Base-by-base conservation (phyloP, 2,113 vertebrate genomes). In the Calypte anna region DNA sequence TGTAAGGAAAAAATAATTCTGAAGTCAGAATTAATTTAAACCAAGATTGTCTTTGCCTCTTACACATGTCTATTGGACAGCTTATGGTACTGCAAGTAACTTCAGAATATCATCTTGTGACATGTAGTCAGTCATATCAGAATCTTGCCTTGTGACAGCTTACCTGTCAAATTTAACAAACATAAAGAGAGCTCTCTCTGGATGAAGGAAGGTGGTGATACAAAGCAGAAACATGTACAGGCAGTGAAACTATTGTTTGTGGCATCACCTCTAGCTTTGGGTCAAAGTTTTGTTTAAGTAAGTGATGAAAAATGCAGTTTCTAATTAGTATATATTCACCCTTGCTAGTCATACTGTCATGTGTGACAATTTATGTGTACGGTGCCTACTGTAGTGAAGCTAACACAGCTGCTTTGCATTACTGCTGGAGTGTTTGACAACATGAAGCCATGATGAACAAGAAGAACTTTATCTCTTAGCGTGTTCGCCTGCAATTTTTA, bases 281-380 rank as follows among this genome's bases (percentile, higher is more conserved):
- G 25, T 46, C 38, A 66, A 53, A 77, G 24, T 20, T 58, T 27
- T 62, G 40, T 73, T n/a, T 67, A 62, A 33, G 36, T 50, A 22
- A 0, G 3, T 30, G 53, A 44, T 64, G 10, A 30, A 10, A 91
- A 72, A 27, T 54, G 17, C 13, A 28, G 25, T 55, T 70, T 22
- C 23, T 46, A 63, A 51, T 61, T 57, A 38, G 14, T 57, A 2
- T 12, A 11, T 74, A 17, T 31, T 72, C 23, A 36, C 7, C 25
- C 64, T 82, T 86, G 28, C 48, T 3, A 1, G 11, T 64, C 5
- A 1, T 33, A 21, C 24, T 44, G 4, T 31, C 54, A 36, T 2
- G 3, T 75, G 11, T 44, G 30, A 27, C 38, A 51, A 9, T 64
- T 86, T 12, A 6, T 0, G 0, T 58, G 58, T 74, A 25, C 25